Conservation (phyloP, 2,113 vertebrate species). For the Calyptomena viridis region DNA sequence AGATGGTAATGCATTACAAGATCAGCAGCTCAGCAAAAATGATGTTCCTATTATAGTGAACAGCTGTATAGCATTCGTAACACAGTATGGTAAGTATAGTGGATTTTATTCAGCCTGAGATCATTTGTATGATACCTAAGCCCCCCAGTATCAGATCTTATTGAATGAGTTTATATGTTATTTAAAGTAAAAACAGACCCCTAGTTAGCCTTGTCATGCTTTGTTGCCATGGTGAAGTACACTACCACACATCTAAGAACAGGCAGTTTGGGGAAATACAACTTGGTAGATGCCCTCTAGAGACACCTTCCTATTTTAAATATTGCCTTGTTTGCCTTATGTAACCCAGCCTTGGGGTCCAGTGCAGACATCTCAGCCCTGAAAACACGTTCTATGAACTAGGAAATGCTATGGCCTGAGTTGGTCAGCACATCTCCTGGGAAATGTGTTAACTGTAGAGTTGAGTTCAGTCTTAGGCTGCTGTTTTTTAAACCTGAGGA, state of each 20-base stretch:
- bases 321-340: not conserved
- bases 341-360: not conserved
- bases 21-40: conserved; percentile 96
- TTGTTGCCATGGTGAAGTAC: not conserved
- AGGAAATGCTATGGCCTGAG: not conserved
- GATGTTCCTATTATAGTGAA: conserved; percentile 91
- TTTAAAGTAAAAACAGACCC: not conserved
- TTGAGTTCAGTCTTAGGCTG: not conserved
- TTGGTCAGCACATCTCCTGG: not conserved
- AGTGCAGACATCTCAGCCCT: not conserved
- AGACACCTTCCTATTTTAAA: not conserved
- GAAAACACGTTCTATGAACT: not conserved
- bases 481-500: not conserved
- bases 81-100: conserved; percentile 89
- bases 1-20: conserved; percentile 86
- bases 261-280: not conserved
- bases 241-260: not conserved
- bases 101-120: conserved; percentile 39
- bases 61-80: conserved; percentile 97
- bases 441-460: not conserved
- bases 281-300: not conserved
- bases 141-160: not conserved
- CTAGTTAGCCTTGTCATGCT: fast-evolving
- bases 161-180: not conserved
- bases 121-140: not conserved